These are phyloP conservation scores for Mimachlamys varia DNA, from an alignment of 2,888 invertebrate genomes.

Conservation along the genomic window DNA sequence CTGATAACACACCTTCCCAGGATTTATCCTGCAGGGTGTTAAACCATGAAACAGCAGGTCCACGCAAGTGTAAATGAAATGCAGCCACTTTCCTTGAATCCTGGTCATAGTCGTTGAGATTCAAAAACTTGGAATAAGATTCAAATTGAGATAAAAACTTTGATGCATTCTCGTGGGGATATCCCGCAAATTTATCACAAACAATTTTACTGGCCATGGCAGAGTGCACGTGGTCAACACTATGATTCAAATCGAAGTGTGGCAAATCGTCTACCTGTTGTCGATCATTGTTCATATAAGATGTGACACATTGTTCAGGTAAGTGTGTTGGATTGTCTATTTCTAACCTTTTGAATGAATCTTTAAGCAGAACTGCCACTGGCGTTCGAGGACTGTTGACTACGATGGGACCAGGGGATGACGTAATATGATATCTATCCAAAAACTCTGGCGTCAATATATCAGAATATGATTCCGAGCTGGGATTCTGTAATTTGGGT, in stretches of 20 bases:
- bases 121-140: background rate
- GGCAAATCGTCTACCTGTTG: background rate
- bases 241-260: background rate
- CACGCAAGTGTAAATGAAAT: background rate
- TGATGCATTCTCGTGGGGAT: background rate
- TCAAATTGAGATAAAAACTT: slow-evolving; percentile 5
- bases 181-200: background rate
- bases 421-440: background rate
- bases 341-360: background rate
- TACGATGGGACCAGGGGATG: background rate
- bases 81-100: background rate
- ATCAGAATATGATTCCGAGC: too few relatives aligned
- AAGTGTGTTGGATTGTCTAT: background rate
- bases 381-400: background rate
- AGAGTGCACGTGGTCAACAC: background rate
- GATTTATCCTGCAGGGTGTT: background rate
- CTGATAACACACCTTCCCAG: background rate
- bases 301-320: background rate
- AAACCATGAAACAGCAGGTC: background rate
- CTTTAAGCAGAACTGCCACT: background rate
- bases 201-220: background rate
- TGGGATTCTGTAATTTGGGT: too few relatives aligned
- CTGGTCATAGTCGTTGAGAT: background rate
- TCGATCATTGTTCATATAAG: background rate
- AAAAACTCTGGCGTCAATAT: background rate